phyloP scores from a whole-genome alignment of 2,888 invertebrate genomes.

The Agrenia bidenticulata region DNA sequence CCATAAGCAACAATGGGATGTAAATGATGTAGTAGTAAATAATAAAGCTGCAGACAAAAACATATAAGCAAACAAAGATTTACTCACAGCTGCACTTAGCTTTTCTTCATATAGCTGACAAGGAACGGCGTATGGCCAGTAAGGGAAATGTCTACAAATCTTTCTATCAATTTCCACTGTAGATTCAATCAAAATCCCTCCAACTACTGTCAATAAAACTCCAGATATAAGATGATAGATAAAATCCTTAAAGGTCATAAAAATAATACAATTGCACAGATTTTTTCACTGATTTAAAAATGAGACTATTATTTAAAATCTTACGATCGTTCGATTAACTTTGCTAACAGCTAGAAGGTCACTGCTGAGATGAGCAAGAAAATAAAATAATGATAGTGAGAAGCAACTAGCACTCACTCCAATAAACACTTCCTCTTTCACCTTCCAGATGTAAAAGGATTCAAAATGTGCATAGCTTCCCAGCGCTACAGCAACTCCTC shows the following conservation, averaged over 20 bases:
- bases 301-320: too few relatives aligned
- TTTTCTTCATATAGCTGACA: conserved; percentile 37
- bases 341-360: neutral
- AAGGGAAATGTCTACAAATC: conserved; percentile 22
- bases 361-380: conserved; percentile 6
- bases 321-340: conserved; percentile 12
- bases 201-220: conserved; percentile 22
- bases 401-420: neutral
- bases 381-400: conserved; percentile 12
- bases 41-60: conserved; percentile 2
- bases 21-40: too few relatives aligned
- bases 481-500: conserved; percentile 3
- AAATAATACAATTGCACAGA: too few relatives aligned
- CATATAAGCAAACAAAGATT: too few relatives aligned
- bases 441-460: conserved; percentile 20
- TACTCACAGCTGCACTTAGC: conserved; percentile 28
- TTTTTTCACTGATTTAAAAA: too few relatives aligned
- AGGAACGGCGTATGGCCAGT: conserved; percentile 23
- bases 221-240: conserved; percentile 26
- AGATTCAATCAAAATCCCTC: conserved; percentile 34
- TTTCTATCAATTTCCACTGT: conserved; percentile 34
- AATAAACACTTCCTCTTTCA: conserved; percentile 32
- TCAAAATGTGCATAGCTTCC: conserved; percentile 19
- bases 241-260: conserved; percentile 25
- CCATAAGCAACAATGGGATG: too few relatives aligned